Percentiles rank a stretch among this genome's conserved stretches.
Conservation (phyloP, 2,888 invertebrate species). For the Panzeria rudis region DNA sequence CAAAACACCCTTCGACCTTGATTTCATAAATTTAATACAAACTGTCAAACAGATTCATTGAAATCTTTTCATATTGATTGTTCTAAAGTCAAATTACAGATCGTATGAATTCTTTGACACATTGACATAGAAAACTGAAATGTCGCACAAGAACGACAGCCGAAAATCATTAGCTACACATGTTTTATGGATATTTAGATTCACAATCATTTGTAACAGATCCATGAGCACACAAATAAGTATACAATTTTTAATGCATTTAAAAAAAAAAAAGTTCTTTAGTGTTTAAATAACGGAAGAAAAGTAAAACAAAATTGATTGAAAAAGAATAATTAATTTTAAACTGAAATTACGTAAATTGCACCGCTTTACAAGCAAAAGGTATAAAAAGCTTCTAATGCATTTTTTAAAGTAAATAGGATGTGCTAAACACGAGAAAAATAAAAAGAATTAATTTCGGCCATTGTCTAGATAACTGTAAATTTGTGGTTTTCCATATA, state of each 20-base stretch:
- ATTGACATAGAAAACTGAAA: slow-evolving; percentile 53
- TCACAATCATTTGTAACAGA: slow-evolving; percentile 53
- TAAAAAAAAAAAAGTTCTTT: neutral
- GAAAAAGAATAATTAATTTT: neutral
- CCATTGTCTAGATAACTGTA: too few species aligned
- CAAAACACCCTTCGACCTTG: slow-evolving; percentile 61
- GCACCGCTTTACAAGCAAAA: too few species aligned
- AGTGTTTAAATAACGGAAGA: neutral
- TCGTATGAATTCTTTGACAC: slow-evolving; percentile 57
- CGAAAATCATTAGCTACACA: slow-evolving; percentile 56
- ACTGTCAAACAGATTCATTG: slow-evolving; percentile 43
- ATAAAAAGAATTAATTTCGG: too few species aligned
- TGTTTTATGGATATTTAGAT: slow-evolving; percentile 41
- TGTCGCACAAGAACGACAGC: slow-evolving; percentile 52
- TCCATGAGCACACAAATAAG: neutral
- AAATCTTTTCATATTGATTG: slow-evolving; percentile 47
- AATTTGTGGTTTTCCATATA: too few species aligned
- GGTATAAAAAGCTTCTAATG: too few species aligned
- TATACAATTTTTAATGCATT: neutral
- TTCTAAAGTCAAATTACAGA: slow-evolving; percentile 23
- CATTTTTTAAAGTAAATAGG: too few species aligned
- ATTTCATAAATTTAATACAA: slow-evolving; percentile 56
- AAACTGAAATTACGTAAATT: too few species aligned
- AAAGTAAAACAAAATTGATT: neutral
- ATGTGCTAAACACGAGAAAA: too few species aligned